phyloP scores from a whole-genome alignment of 2,113 vertebrate species.

The Hiodon tergisus region DNA sequence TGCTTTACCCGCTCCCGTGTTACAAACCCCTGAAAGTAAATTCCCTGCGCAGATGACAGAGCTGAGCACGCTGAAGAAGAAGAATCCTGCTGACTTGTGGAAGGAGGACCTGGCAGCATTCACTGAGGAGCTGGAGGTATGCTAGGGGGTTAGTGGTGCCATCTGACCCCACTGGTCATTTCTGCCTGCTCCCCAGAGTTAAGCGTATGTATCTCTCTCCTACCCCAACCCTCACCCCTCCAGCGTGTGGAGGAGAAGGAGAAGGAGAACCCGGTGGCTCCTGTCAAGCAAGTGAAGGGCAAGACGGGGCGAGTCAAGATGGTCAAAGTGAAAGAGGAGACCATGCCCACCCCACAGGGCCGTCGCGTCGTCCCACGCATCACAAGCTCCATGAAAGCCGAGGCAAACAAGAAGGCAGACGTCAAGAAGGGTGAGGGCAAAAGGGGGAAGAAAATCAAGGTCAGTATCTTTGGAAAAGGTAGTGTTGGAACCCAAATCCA shows the following conservation, averaged over 20 bases:
- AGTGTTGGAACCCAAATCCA: too few species aligned
- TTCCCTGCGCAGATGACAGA: slow-evolving; percentile 57
- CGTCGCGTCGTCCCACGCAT: slow-evolving; percentile 77
- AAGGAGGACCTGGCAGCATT: slow-evolving; percentile 83
- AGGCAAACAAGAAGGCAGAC: slow-evolving; percentile 74
- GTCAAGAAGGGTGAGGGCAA: slow-evolving; percentile 42
- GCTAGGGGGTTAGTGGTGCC: slow-evolving; percentile 5
- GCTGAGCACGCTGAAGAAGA: slow-evolving; percentile 72
- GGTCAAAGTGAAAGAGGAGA: slow-evolving; percentile 73
- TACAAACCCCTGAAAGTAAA: neutral
- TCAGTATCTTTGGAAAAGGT: slow-evolving; percentile 36
- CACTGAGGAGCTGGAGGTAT: slow-evolving; percentile 79
- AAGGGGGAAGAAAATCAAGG: slow-evolving; percentile 74
- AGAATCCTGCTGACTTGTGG: slow-evolving; percentile 78
- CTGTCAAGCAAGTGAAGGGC: slow-evolving; percentile 58
- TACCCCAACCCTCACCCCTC: neutral
- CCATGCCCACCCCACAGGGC: slow-evolving; percentile 78
- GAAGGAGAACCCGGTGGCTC: slow-evolving; percentile 51
- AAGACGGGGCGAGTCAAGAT: slow-evolving; percentile 59
- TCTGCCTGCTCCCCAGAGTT: neutral
- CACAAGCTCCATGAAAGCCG: slow-evolving; percentile 86
- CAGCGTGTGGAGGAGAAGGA: slow-evolving; percentile 76
- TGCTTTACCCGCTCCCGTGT: neutral
- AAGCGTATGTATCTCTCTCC: neutral
- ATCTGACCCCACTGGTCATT: neutral